phyloP scores from a whole-genome alignment of 2,113 vertebrate genomes.

The Sturnus vulgaris region DNA sequence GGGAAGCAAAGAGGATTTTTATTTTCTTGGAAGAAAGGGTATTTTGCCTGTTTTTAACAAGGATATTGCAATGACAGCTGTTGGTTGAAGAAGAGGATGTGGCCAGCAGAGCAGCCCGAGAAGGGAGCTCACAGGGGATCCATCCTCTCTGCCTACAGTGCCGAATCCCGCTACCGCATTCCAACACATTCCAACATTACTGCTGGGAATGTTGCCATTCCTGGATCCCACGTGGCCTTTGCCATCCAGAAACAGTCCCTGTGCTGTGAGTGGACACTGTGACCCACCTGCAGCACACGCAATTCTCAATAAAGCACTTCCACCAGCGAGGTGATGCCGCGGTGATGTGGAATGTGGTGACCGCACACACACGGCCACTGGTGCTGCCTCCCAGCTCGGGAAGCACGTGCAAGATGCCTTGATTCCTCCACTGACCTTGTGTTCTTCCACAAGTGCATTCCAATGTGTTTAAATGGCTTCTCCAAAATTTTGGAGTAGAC shows the following conservation, averaged over 20 bases:
- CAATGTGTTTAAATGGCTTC: background rate
- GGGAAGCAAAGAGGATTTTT: background rate
- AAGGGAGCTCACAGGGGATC: background rate
- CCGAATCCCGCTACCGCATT: accelerated
- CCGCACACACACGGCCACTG: accelerated
- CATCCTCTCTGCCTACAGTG: background rate
- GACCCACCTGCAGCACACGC: background rate
- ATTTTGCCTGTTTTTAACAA: background rate
- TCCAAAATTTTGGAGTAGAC: background rate
- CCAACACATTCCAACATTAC: too few species aligned
- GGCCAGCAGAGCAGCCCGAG: background rate
- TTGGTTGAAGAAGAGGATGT: background rate
- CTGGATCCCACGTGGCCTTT: background rate
- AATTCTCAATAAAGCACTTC: background rate
- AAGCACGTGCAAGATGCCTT: background rate
- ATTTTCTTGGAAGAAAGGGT: background rate
- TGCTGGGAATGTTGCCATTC: accelerated
- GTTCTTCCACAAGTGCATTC: background rate
- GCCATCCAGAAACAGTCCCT: background rate
- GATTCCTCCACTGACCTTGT: background rate
- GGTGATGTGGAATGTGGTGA: accelerated
- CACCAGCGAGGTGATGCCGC: accelerated
- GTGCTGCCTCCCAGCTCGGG: background rate
- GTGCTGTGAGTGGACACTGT: accelerated
- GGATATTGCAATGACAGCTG: background rate